These are phyloP conservation scores for Drosophila quinaria DNA, from an alignment of 2,888 invertebrate species.

Conservation along the genomic window DNA sequence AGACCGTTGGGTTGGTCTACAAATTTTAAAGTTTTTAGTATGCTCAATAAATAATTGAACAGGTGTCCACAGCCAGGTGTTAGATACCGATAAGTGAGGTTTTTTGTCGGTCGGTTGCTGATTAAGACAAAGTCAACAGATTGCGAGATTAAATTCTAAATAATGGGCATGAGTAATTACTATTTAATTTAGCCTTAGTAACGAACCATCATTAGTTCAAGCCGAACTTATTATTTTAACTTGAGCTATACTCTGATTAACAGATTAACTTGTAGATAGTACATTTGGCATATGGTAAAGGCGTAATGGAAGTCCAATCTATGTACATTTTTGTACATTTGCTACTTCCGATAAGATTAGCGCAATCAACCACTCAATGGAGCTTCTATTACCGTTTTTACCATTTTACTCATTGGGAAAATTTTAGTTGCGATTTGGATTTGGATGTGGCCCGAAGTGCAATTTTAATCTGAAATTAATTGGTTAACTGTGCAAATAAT, in stretches of 20 bases:
- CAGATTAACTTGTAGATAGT: not conserved
- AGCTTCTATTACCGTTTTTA: slow-evolving; percentile 15
- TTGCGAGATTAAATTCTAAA: slow-evolving; percentile 16
- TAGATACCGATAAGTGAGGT: slow-evolving; percentile 53
- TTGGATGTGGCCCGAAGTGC: slow-evolving; percentile 9
- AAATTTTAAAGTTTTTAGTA: slow-evolving; percentile 49
- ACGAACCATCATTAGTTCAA: slow-evolving; percentile 41
- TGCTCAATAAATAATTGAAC: slow-evolving; percentile 58
- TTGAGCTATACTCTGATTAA: slow-evolving; percentile 7
- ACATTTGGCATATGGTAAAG: slow-evolving; percentile 1
- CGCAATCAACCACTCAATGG: slow-evolving; percentile 51
- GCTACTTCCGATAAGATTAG: slow-evolving; percentile 64
- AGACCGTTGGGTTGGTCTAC: not conserved
- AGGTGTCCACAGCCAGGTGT: slow-evolving; percentile 72
- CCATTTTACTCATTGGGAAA: slow-evolving; percentile 14
- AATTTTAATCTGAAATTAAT: slow-evolving; percentile 24
- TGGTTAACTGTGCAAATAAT: slow-evolving; percentile 32
- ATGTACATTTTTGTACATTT: slow-evolving; percentile 21
- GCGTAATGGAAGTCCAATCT: slow-evolving; percentile 26
- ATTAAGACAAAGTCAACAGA: slow-evolving; percentile 30
- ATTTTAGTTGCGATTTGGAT: slow-evolving; percentile 54
- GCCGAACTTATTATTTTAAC: slow-evolving; percentile 18
- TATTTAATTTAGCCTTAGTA: slow-evolving; percentile 51
- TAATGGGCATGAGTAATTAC: slow-evolving; percentile 33
- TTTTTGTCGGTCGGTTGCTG: slow-evolving; percentile 19